A percentile compares a stretch with the other conserved stretches of the same genome.
These are phyloP conservation scores for Boloria euphrosyne DNA, from an alignment of 2,888 invertebrate genomes.

Conservation along the genomic window DNA sequence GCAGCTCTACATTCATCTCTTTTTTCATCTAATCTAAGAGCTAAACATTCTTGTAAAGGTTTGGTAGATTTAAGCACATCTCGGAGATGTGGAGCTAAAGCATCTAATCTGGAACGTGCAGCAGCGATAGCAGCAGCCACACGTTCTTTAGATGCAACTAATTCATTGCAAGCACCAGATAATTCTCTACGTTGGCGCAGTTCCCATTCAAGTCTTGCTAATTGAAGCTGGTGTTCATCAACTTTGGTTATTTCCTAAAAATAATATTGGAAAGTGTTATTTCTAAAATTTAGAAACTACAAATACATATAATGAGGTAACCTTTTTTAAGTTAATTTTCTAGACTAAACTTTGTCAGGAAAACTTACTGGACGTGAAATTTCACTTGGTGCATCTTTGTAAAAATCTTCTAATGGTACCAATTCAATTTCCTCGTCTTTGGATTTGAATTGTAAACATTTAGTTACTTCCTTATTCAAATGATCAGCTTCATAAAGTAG, in stretches of 20 bases:
- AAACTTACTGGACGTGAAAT: conserved; percentile 85
- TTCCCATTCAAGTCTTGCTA: conserved; percentile 96
- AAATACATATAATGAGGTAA: not conserved
- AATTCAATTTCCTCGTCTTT: conserved; percentile 96
- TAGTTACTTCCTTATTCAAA: conserved; percentile 96
- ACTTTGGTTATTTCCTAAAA: conserved; percentile 84
- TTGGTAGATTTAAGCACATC: conserved; percentile 87
- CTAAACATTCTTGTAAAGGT: conserved; percentile 94
- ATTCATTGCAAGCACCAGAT: conserved; percentile 87
- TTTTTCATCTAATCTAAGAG: conserved; percentile 89
- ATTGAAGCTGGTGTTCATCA: conserved; percentile 89
- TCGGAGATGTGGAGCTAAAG: conserved; percentile 89
- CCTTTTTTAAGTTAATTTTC: too few species aligned
- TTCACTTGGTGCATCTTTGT: conserved; percentile 87
- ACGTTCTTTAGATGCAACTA: conserved; percentile 89
- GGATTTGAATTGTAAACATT: conserved; percentile 96
- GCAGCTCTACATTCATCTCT: conserved; percentile 89
- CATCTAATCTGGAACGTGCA: conserved; percentile 89
- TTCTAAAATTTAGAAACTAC: not conserved
- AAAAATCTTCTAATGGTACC: conserved; percentile 92
- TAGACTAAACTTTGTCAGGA: too few species aligned
- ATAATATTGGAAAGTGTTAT: not conserved
- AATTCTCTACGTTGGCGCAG: conserved; percentile 92
- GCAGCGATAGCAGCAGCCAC: conserved; percentile 89
- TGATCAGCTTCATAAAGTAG: conserved; percentile 96